phyloP scores from a whole-genome alignment of 2,888 invertebrate genomes.

The Tetropium fuscum region DNA sequence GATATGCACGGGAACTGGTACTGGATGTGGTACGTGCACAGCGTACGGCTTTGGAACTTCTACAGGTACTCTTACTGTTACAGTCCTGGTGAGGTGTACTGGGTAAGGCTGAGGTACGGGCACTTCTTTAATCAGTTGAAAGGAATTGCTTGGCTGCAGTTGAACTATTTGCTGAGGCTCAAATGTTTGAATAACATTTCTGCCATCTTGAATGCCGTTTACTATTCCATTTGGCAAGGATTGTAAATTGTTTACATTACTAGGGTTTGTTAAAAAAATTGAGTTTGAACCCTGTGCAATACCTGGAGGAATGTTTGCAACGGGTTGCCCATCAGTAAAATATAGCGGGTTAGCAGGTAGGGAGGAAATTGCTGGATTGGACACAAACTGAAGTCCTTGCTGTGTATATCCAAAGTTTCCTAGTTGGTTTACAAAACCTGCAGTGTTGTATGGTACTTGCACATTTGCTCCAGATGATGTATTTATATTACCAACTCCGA shows the following conservation, averaged over 20 bases:
- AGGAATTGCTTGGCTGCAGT: constrained; percentile 41
- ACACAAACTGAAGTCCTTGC: neutral
- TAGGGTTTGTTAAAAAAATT: too few species aligned
- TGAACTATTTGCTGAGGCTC: constrained; percentile 2
- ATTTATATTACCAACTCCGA: neutral
- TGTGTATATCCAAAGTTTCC: neutral
- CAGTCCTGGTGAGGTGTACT: constrained; percentile 45
- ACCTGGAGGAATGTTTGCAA: too few species aligned
- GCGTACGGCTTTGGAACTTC: constrained; percentile 56
- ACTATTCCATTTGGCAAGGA: neutral
- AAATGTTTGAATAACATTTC: neutral
- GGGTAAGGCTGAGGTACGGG: constrained; percentile 53
- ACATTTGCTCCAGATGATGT: neutral
- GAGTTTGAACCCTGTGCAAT: too few species aligned
- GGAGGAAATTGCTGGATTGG: neutral
- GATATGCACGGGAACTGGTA: constrained; percentile 43
- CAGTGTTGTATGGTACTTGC: constrained; percentile 9
- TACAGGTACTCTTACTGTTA: constrained; percentile 49
- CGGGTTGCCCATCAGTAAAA: too few species aligned
- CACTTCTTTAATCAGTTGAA: constrained; percentile 41
- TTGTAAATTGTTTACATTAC: too few species aligned
- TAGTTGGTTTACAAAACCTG: neutral
- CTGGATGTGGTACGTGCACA: constrained; percentile 46
- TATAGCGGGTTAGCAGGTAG: neutral
- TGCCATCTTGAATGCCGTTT: neutral